phyloP scores from a whole-genome alignment of 2,797 vertebrate species.

The Eutrigla gurnardus region DNA sequence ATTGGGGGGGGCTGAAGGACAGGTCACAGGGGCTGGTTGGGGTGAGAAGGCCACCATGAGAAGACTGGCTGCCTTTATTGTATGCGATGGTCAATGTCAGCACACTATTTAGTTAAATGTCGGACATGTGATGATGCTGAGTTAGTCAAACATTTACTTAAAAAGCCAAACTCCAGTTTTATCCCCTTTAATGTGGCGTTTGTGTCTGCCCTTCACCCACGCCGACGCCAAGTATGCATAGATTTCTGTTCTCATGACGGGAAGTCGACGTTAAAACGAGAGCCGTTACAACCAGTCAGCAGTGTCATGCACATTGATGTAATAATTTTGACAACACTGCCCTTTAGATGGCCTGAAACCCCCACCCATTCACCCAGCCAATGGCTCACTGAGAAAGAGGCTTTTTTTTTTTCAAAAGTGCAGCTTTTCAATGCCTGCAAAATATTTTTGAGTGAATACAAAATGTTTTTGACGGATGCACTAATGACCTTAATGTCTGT shows the following conservation, averaged over 20 bases:
- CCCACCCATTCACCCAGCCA: constrained; percentile 42
- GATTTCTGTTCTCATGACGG: constrained; percentile 65
- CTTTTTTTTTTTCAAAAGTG: constrained; percentile 9
- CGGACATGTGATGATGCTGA: constrained; percentile 71
- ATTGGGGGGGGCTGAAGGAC: constrained; percentile 69
- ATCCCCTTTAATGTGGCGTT: constrained; percentile 72
- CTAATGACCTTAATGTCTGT: constrained; percentile 35
- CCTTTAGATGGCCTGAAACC: constrained; percentile 49
- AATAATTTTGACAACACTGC: constrained; percentile 56
- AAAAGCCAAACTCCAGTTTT: constrained; percentile 65
- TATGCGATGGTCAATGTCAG: constrained; percentile 67
- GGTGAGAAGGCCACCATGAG: constrained; percentile 68
- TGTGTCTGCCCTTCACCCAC: constrained; percentile 55
- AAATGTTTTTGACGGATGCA: constrained; percentile 42
- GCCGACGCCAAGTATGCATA: constrained; percentile 56
- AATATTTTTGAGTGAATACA: constrained; percentile 48
- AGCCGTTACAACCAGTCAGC: constrained; percentile 55
- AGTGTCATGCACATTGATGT: constrained; percentile 60
- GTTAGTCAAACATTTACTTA: constrained; percentile 76
- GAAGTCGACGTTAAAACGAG: constrained; percentile 64
- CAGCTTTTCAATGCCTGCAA: constrained; percentile 41
- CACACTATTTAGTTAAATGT: constrained; percentile 68
- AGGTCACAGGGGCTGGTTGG: constrained; percentile 70
- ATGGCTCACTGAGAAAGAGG: constrained; percentile 31
- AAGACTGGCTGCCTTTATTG: constrained; percentile 72